Evolutionary conservation across 2,888 invertebrate genomes (phyloP).

Genomic region (Nycteola revayana): DNA sequence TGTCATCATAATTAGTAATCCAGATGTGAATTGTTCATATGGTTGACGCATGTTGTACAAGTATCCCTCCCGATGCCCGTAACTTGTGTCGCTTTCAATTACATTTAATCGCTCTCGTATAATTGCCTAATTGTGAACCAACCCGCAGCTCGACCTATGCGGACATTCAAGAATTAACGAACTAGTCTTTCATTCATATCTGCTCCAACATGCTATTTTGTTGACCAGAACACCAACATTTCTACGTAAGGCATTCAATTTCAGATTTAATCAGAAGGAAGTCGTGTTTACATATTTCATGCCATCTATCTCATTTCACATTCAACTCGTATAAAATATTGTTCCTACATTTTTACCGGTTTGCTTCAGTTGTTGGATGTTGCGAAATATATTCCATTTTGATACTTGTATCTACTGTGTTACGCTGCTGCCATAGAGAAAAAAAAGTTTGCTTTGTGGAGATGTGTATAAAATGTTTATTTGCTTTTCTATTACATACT

Average conservation of each 20-base stretch:
- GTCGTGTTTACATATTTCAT: slow-evolving; percentile 12
- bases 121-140: slow-evolving; percentile 70
- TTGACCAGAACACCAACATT: too few relatives aligned
- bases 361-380: background rate
- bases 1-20: slow-evolving; percentile 18
- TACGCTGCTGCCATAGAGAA: too few relatives aligned
- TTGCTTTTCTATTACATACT: too few relatives aligned
- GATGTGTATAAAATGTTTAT: too few relatives aligned
- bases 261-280: slow-evolving; percentile 14
- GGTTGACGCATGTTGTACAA: slow-evolving; percentile 48
- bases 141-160: slow-evolving; percentile 35
- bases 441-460: too few relatives aligned
- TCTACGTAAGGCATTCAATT: slow-evolving; percentile 10
- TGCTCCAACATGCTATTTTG: background rate
- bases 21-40: slow-evolving; percentile 34
- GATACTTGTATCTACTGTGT: too few relatives aligned
- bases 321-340: slow-evolving; percentile 26
- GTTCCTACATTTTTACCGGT: slow-evolving; percentile 8
- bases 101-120: slow-evolving; percentile 75
- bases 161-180: slow-evolving; percentile 18
- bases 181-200: background rate
- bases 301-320: slow-evolving; percentile 21
- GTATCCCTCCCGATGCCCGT: slow-evolving; percentile 37
- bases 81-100: slow-evolving; percentile 71
- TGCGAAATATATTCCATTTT: too few relatives aligned